Base-by-base conservation (phyloP, 2,888 invertebrate species). In the Spilarctia lutea region DNA sequence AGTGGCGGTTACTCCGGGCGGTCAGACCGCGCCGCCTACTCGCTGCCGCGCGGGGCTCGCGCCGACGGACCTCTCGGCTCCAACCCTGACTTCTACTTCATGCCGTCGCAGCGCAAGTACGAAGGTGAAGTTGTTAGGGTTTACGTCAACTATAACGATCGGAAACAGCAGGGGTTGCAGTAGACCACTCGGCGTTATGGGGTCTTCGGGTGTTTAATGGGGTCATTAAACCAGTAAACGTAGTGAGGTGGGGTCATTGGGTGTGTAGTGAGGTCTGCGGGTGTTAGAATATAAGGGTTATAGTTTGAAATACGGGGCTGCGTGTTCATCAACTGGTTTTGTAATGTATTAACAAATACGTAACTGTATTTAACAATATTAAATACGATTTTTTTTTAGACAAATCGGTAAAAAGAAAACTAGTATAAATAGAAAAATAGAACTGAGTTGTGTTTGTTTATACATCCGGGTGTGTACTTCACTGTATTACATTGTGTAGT, bases 91-190 rank as follows among this genome's bases (percentile, higher is more conserved):
- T 99, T 99, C 94, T 99, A 99, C 94, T 99, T 99, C 93, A 99
- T 99, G 98, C 99, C 99, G 68, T 98, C 98, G 79, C 99, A 99
- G 91, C 95, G 99, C 80, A 98, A 99, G 93, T 98, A 99, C 94
- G 98, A 98, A 87, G 99, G 99, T 84, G 98, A 99, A 96, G 88
- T 92, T 67, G 91, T 93, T 76, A 89, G 91, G 76, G 93, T 93
- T 1, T 93, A 90, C 76, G 93, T 93, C 1, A 89, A 91, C 75
- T 87, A 91, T 77, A 81, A 87, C 66, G 81, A 83, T 42, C 79
- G 79, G 45, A 75, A 80, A 6, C 65, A 69, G 18, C 75, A 76
- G 52, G 35, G 63, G 7, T 11, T 56, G n/a, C 63, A 63, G 18
- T 18, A 60, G 60, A 1, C 8, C 13, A 11, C 13, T 13, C 4